Percentiles rank a stretch among this genome's conserved stretches.
Evolutionary conservation across 2,797 vertebrate species (phyloP).

Genomic region (Clarias pachynema): DNA sequence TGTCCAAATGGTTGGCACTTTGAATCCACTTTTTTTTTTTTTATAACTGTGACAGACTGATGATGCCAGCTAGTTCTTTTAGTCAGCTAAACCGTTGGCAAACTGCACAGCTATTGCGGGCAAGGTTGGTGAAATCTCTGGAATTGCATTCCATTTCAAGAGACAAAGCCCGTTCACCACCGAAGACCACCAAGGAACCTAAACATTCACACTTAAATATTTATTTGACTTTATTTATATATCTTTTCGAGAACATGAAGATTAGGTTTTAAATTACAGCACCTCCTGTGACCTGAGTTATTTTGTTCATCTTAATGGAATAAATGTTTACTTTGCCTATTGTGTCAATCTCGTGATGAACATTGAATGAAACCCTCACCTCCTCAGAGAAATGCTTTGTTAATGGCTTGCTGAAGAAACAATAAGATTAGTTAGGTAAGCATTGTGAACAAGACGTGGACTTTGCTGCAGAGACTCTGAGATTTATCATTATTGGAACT

Average conservation of each 20-base stretch:
- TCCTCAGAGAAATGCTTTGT: conserved; percentile 40
- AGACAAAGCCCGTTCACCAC: not conserved
- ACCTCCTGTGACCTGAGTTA: not conserved
- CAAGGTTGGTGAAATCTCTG: conserved; percentile 12
- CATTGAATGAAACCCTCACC: conserved; percentile 45
- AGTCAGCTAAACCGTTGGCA: conserved; percentile 36
- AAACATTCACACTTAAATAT: not conserved
- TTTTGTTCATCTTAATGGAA: conserved; percentile 42
- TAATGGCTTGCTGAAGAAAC: conserved; percentile 51
- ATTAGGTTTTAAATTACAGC: not conserved
- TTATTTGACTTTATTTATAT: not conserved
- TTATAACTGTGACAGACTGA: conserved; percentile 53
- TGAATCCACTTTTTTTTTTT: conserved; percentile 42
- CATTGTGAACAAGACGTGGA: not conserved
- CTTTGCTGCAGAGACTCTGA: not conserved
- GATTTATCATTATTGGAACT: not conserved
- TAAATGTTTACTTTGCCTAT: not conserved
- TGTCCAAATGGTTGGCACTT: conserved; percentile 41
- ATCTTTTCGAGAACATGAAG: not conserved
- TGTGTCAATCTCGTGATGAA: conserved; percentile 35
- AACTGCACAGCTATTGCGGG: conserved; percentile 19
- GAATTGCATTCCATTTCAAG: not conserved
- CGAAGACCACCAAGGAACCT: not conserved
- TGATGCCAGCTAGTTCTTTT: conserved; percentile 19
- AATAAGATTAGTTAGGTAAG: conserved; percentile 26